Evolutionary conservation across 2,888 invertebrate species (phyloP).

Genomic region (Leptopilina drosophilae): DNA sequence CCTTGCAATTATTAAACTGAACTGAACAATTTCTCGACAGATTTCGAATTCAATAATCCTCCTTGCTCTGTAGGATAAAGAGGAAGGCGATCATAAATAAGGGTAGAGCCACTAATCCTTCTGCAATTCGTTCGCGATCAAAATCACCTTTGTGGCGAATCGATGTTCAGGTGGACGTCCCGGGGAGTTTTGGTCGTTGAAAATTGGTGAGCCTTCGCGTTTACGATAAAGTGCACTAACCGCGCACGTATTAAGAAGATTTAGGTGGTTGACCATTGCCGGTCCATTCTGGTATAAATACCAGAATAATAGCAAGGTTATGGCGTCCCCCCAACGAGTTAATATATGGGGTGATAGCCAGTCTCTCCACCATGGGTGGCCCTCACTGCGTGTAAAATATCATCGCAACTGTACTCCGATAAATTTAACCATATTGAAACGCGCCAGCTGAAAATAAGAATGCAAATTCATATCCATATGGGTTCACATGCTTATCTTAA

Average conservation of each 20-base stretch:
- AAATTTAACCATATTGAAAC: slow-evolving; percentile 72
- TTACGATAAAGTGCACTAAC: slow-evolving; percentile 69
- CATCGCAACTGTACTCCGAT: slow-evolving; percentile 71
- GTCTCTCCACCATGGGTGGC: slow-evolving; percentile 64
- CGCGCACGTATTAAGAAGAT: slow-evolving; percentile 71
- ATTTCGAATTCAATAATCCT: background rate
- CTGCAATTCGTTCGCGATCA: slow-evolving; percentile 41
- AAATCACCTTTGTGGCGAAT: slow-evolving; percentile 36
- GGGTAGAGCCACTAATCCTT: slow-evolving; percentile 1
- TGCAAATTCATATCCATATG: slow-evolving; percentile 62
- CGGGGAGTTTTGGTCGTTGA: slow-evolving; percentile 40
- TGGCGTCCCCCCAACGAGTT: slow-evolving; percentile 63
- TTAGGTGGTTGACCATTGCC: slow-evolving; percentile 65
- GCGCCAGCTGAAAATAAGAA: slow-evolving; percentile 65
- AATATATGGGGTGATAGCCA: slow-evolving; percentile 72
- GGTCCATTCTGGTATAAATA: slow-evolving; percentile 69
- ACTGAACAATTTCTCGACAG: background rate
- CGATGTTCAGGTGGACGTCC: slow-evolving; percentile 37
- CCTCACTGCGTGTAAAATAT: slow-evolving; percentile 71
- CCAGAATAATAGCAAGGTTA: slow-evolving; percentile 72
- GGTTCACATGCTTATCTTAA: slow-evolving; percentile 5
- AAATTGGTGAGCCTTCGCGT: slow-evolving; percentile 54
- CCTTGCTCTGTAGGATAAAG: background rate
- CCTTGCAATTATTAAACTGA: background rate
- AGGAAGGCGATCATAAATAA: background rate